Evolutionary conservation across 2,113 vertebrate genomes (phyloP).

Genomic region (Lycocorax pyrrhopterus): DNA sequence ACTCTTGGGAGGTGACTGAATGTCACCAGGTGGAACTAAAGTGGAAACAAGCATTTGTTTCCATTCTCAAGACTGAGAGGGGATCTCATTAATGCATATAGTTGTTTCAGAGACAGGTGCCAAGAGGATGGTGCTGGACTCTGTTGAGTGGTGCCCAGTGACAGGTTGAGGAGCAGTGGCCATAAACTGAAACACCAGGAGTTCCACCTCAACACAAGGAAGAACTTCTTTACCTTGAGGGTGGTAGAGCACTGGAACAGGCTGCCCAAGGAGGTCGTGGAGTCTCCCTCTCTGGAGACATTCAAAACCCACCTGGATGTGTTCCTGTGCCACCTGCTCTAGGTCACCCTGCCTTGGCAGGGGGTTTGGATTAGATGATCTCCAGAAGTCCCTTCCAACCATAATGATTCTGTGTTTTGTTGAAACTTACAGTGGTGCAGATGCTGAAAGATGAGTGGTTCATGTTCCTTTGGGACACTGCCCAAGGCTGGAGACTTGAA

Average conservation of each 20-base stretch:
- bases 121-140: not conserved
- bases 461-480: rapidly evolving
- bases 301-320: not conserved
- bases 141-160: not conserved
- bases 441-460: not conserved
- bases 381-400: not conserved
- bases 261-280: not conserved
- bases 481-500: not conserved
- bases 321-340: not conserved
- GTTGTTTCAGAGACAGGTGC: not conserved
- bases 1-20: rapidly evolving
- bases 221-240: not conserved
- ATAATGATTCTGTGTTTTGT: not conserved
- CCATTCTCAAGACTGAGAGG: not conserved
- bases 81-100: not conserved
- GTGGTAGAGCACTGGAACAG: not conserved
- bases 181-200: not conserved
- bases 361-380: not conserved
- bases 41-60: not conserved
- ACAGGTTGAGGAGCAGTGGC: not conserved
- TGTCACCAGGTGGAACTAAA: not conserved
- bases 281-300: not conserved
- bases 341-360: not conserved
- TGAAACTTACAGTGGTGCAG: rapidly evolving
- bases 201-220: not conserved